A percentile compares a stretch with the other conserved stretches of the same genome.
These are phyloP conservation scores for Tinea semifulvella DNA, from an alignment of 2,888 invertebrate genomes.

Conservation along the genomic window DNA sequence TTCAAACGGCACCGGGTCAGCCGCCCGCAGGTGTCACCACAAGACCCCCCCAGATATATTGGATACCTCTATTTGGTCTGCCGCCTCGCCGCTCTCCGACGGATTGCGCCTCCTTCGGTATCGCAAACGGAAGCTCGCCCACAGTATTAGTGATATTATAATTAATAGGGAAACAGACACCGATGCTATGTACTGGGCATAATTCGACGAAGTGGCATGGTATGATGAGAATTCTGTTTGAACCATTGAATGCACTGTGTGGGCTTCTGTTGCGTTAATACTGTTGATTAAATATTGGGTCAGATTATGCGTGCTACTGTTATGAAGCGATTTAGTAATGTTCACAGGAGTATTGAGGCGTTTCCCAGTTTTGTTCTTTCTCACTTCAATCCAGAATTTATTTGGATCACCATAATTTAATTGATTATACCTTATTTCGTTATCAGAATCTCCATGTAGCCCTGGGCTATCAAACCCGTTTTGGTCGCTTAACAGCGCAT, in stretches of 20 bases:
- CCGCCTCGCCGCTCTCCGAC: conserved; percentile 34
- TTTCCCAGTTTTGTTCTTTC: conserved; percentile 39
- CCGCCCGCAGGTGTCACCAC: conserved; percentile 74
- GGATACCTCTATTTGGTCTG: conserved; percentile 69
- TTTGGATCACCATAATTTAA: neutral
- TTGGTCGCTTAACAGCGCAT: conserved; percentile 29
- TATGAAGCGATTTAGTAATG: conserved; percentile 22
- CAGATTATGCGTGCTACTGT: conserved; percentile 26
- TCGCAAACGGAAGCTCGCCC: conserved; percentile 53
- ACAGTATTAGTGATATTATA: conserved; percentile 61
- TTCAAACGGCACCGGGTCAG: conserved; percentile 66
- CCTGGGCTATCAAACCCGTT: neutral
- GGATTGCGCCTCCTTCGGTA: conserved; percentile 39
- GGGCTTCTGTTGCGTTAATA: conserved; percentile 26
- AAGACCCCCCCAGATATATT: conserved; percentile 72
- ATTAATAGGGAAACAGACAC: conserved; percentile 66
- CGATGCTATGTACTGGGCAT: conserved; percentile 60
- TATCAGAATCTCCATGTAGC: neutral
- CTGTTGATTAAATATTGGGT: too few species aligned
- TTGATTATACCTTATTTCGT: neutral
- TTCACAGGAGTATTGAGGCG: conserved; percentile 45
- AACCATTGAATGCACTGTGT: conserved; percentile 35
- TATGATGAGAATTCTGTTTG: conserved; percentile 49
- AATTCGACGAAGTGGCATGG: conserved; percentile 37
- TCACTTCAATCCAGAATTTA: conserved; percentile 13